Percentiles rank a stretch among this genome's conserved stretches.
phyloP scores from a whole-genome alignment of 1,140 invertebrate species.

The Hestina assimilis region DNA sequence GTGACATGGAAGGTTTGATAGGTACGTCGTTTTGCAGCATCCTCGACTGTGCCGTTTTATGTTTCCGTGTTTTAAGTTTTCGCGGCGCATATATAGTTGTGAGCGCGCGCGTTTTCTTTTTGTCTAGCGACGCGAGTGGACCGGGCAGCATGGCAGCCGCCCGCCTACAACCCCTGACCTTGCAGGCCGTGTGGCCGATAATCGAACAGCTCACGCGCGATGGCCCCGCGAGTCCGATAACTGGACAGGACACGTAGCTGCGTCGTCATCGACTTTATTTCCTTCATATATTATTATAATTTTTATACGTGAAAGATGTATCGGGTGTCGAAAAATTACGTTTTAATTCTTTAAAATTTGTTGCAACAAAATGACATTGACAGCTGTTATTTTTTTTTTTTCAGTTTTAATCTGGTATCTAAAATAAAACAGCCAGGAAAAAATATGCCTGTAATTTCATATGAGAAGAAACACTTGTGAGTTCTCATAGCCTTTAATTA shows the following conservation, averaged over 20 bases:
- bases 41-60: slow-evolving; percentile 59
- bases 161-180: slow-evolving; percentile 55
- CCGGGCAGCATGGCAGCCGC: slow-evolving; percentile 61
- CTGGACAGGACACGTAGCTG: slow-evolving; percentile 31
- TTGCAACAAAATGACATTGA: background rate
- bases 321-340: too few relatives aligned
- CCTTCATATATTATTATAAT: background rate
- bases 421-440: too few relatives aligned
- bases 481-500: too few relatives aligned
- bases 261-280: slow-evolving; percentile 23
- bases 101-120: slow-evolving; percentile 64
- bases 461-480: too few relatives aligned
- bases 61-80: slow-evolving; percentile 50
- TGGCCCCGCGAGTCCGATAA: slow-evolving; percentile 30
- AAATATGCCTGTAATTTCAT: too few relatives aligned
- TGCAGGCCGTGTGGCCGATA: slow-evolving; percentile 42
- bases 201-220: slow-evolving; percentile 47
- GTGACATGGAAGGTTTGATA: slow-evolving; percentile 60
- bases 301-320: too few relatives aligned
- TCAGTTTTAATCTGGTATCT: too few relatives aligned
- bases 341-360: too few relatives aligned
- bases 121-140: slow-evolving; percentile 58
- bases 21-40: slow-evolving; percentile 67
- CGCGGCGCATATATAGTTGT: slow-evolving; percentile 71
- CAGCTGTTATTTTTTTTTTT: background rate